Percentiles rank a stretch among this genome's conserved stretches.
Conservation (phyloP, 2,113 vertebrate genomes). For the Dipodomys spectabilis region DNA sequence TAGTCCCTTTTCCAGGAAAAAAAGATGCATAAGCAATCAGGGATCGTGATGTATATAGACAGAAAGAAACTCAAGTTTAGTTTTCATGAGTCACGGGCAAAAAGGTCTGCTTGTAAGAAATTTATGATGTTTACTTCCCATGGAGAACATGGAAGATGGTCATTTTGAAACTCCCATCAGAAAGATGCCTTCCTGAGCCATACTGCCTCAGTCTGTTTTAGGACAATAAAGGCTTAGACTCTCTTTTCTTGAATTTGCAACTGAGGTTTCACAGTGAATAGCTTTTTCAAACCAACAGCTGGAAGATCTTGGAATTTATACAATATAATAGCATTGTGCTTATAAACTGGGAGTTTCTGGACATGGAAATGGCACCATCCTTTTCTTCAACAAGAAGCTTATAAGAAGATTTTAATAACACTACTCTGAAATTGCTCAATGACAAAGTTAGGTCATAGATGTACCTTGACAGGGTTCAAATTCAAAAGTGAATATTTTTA, state of each 20-base stretch:
- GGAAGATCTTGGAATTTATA: slow-evolving; percentile 43
- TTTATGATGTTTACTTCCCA: neutral
- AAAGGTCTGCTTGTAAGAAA: neutral
- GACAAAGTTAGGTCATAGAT: slow-evolving; percentile 33
- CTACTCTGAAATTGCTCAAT: slow-evolving; percentile 29
- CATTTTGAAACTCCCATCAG: slow-evolving; percentile 50
- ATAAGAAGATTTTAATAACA: slow-evolving; percentile 60
- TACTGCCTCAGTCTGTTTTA: slow-evolving; percentile 50
- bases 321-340: slow-evolving; percentile 38
- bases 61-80: neutral
- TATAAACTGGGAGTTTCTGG: slow-evolving; percentile 48
- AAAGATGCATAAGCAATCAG: neutral
- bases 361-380: neutral
- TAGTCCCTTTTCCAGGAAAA: neutral
- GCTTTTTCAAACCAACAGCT: slow-evolving; percentile 63
- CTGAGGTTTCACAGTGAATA: slow-evolving; percentile 40
- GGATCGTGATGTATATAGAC: neutral
- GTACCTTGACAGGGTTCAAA: slow-evolving; percentile 32
- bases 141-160: slow-evolving; percentile 20
- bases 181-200: slow-evolving; percentile 59
- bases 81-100: neutral
- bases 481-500: slow-evolving; percentile 28
- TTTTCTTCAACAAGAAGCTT: slow-evolving; percentile 46
- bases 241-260: slow-evolving; percentile 63
- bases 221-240: slow-evolving; percentile 61